phyloP scores from a whole-genome alignment of 2,888 invertebrate species.

The Rhopalosiphum nymphaeae region DNA sequence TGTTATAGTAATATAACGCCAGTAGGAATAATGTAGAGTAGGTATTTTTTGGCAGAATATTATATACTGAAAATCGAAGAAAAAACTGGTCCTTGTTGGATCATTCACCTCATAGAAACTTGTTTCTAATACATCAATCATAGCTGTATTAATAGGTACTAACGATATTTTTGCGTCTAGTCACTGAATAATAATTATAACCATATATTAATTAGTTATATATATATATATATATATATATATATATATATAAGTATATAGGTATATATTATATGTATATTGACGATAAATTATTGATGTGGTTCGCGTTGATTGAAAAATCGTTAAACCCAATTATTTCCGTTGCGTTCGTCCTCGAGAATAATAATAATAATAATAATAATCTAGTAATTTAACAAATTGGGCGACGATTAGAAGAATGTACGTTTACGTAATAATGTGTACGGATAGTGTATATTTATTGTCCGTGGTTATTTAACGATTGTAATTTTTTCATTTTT shows the following conservation, averaged over 20 bases:
- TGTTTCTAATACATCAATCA: conserved; percentile 54
- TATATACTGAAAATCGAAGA: conserved; percentile 13
- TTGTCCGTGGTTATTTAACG: not conserved
- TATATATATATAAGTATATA: not conserved
- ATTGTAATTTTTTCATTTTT: conserved; percentile 1
- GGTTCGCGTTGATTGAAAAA: conserved; percentile 37
- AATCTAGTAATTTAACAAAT: conserved; percentile 28
- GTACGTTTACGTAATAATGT: not conserved
- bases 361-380: conserved; percentile 1
- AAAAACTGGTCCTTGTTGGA: conserved; percentile 39
- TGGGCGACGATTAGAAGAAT: conserved; percentile 13
- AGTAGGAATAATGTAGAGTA: not conserved
- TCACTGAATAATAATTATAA: conserved; percentile 54
- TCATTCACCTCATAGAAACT: conserved; percentile 48
- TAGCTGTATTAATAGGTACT: conserved; percentile 16
- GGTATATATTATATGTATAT: not conserved
- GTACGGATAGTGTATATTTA: not conserved
- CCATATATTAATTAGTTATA: conserved; percentile 40
- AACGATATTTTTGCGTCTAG: conserved; percentile 53
- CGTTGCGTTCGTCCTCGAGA: not conserved
- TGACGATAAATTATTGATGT: not conserved
- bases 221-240: not conserved
- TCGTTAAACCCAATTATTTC: conserved; percentile 20
- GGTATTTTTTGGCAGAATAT: conserved; percentile 36
- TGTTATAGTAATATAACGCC: not conserved